Evolutionary conservation across 2,113 vertebrate genomes (phyloP), one percentile per base, ranked within the genome.

Genomic region (Balaeniceps rex): DNA sequence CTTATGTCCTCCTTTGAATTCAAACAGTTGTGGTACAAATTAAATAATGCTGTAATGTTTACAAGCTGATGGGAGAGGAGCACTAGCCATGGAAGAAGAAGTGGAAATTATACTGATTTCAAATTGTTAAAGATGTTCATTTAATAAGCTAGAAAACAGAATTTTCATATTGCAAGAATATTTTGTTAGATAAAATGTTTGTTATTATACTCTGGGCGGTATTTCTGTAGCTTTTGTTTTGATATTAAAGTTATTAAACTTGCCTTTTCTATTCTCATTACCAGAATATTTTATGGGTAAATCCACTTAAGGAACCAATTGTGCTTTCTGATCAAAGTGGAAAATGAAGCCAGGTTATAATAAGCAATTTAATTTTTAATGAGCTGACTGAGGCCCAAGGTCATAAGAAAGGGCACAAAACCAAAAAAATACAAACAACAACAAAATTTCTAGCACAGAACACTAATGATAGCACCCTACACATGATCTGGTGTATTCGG

Each of bases 281-380:
- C 79, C 66, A 94, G 94, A 96, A 97, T 95, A 95, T 93, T 97
- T 98, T 93, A 97, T 90, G 97, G 96, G 86, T 96, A 98, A 98
- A 98, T 92, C 61, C 63, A 98, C 93, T 97, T 95, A 98, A 94
- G 93, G 75, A 98, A 96, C 42, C 88, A 95, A 96, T 94, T 98
- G 97, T 97, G 93, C 94, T 98, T 98, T 98, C 93, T 98, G 98
- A 98, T 98, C 97, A 98, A 98, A 98, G 93, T 96, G 77, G 87
- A 97, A 98, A 98, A 96, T 17, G 91, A 98, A 98, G 90, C 90
- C 86, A 96, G 86, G 93, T 90, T 98, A 96, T 98, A 98, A 98
- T 97, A 98, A 98, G 96, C 96, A 98, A 98, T 98, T 98, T 98
- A 98, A 98, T 98, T 98, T 98, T 98, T 98, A 98, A 98, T 98